Percentiles rank a stretch among this genome's conserved stretches.
Evolutionary conservation across 1,140 invertebrate species (phyloP).

Genomic region (Zaprionus ornatus): DNA sequence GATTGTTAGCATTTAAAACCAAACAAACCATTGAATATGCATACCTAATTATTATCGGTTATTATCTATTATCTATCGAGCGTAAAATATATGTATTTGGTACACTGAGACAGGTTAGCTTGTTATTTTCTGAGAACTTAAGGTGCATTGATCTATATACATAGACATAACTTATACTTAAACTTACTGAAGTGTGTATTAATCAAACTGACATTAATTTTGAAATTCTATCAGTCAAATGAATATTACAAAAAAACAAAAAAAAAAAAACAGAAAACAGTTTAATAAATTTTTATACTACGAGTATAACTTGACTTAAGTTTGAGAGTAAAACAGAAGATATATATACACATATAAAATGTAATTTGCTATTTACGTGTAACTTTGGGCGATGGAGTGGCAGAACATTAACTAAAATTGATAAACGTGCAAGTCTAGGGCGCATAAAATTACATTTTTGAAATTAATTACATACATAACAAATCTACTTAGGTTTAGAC

Average conservation of each 20-base stretch:
- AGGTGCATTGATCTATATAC: slow-evolving; percentile 57
- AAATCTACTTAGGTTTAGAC: slow-evolving; percentile 61
- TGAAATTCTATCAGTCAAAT: slow-evolving; percentile 48
- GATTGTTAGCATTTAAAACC: slow-evolving; percentile 80
- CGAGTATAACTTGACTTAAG: slow-evolving; percentile 50
- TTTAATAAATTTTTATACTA: slow-evolving; percentile 54
- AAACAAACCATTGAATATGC: slow-evolving; percentile 48
- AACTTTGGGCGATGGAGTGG: slow-evolving; percentile 32
- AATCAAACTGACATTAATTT: slow-evolving; percentile 60
- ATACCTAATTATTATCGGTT: slow-evolving; percentile 25
- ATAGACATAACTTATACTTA: slow-evolving; percentile 46
- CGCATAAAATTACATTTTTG: slow-evolving; percentile 67
- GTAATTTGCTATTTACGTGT: slow-evolving; percentile 46
- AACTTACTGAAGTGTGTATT: slow-evolving; percentile 27
- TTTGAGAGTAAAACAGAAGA: slow-evolving; percentile 38
- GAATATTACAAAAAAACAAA: slow-evolving; percentile 41
- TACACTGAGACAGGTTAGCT: slow-evolving; percentile 39
- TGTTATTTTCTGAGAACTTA: slow-evolving; percentile 50
- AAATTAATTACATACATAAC: slow-evolving; percentile 68
- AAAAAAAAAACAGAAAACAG: slow-evolving; percentile 11
- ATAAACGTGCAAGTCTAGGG: slow-evolving; percentile 37
- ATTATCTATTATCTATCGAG: slow-evolving; percentile 34
- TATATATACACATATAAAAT: slow-evolving; percentile 35
- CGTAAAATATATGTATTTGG: slow-evolving; percentile 28
- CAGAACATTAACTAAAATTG: slow-evolving; percentile 39